Base-by-base conservation (phyloP, 2,797 vertebrate genomes). In the Neosilurus mollespiculum region DNA sequence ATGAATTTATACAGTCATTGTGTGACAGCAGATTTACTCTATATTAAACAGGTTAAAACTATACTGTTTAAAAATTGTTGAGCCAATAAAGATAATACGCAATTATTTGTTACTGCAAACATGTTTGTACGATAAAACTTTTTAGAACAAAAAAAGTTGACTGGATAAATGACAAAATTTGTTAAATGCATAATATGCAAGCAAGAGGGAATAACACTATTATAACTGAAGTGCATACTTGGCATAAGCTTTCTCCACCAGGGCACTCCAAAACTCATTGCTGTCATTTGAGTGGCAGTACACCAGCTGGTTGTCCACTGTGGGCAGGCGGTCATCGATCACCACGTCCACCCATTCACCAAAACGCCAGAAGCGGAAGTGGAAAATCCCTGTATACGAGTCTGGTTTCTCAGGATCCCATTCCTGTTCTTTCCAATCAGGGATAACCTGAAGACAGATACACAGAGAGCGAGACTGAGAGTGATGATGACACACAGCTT, bases 211-310 rank as follows among this genome's bases (percentile, higher is more conserved):
- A 43, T 75, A 61, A 59, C 24, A 20, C 2, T 2, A 15, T 24
- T 70, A 54, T n/a, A 78, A 43, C 0, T 56, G 14, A 67, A 56
- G 12, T 56, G 88, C 96, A 87, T 95, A 98, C 98, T 99, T 99
- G 92, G 96, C 97, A 14, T 98, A 99, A 78, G 98, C 98, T 81
- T 99, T 99, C 92, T 99, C 98, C 92, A 99, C 96, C 88, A 99
- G 94, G 0, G 98, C 98, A 0, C 97, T 98, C 98, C 98, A 99
- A 92, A 99, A 96, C 90, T 99, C 98, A 0, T 96, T 97, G 87
- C 24, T 91, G 91, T 97, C 96, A 26, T 96, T 98, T 80, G 98
- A 99, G 89, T 98, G 98, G 90, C 97, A 98, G 92, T 98, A 99
- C 77, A 99, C 94, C 82, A 99, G 96, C 88, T 96, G 88, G 49